Percentiles rank a stretch among this genome's conserved stretches.
Conservation (phyloP, 2,797 vertebrate genomes). For the Pangasius djambal region DNA sequence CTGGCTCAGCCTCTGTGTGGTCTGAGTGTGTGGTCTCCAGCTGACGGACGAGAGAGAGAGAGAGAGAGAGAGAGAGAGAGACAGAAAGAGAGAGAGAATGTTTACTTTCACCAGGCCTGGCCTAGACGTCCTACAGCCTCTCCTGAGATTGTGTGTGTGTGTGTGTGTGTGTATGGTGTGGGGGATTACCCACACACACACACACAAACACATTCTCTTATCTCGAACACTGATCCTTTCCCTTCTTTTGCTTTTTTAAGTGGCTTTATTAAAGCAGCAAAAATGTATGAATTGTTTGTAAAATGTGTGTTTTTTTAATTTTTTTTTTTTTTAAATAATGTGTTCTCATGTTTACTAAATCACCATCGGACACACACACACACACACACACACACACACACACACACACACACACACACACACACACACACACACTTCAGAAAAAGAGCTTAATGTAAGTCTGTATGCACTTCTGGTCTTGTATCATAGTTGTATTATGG, state of each 20-base stretch:
- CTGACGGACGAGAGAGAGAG: slow-evolving; percentile 80
- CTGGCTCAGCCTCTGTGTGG: slow-evolving; percentile 83
- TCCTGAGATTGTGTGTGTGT: slow-evolving; percentile 41
- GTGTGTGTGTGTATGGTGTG: neutral
- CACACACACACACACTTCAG: neutral
- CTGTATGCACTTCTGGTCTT: neutral
- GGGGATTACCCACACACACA: slow-evolving; percentile 19
- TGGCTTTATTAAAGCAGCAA: neutral
- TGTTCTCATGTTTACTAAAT: neutral
- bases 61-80: slow-evolving; percentile 22
- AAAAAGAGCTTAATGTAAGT: neutral
- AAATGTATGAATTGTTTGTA: neutral
- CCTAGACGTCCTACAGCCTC: slow-evolving; percentile 68
- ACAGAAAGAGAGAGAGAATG: slow-evolving; percentile 57
- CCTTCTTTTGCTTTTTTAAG: neutral
- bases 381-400: neutral
- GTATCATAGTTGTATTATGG: neutral
- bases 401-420: neutral
- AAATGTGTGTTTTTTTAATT: neutral
- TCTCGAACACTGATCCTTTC: neutral
- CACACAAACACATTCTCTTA: slow-evolving; percentile 10
- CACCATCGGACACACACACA: neutral
- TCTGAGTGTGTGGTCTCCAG: slow-evolving; percentile 96
- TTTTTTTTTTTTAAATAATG: neutral
- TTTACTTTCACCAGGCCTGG: slow-evolving; percentile 74